A percentile compares a stretch with the other conserved stretches of the same genome.
Evolutionary conservation across 2,113 vertebrate species (phyloP).

Genomic region (Glaucomys volans): DNA sequence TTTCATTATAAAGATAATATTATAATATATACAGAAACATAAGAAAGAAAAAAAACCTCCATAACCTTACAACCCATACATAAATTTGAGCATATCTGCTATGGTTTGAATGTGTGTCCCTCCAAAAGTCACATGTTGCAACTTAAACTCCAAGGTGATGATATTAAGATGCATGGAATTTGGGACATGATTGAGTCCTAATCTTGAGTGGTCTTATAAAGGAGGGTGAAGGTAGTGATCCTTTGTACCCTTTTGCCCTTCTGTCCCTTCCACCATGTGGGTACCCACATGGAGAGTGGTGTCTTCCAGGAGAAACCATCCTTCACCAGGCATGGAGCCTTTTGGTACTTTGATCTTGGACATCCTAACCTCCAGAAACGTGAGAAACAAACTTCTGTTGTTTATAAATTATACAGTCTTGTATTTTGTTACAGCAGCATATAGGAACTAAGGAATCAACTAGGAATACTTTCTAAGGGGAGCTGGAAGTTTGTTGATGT

Average conservation of each 20-base stretch:
- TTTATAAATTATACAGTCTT: background rate
- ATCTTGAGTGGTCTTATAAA: background rate
- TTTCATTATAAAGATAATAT: constrained; percentile 18
- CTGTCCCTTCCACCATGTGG: background rate
- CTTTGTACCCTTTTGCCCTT: background rate
- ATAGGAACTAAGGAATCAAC: background rate
- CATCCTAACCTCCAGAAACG: background rate
- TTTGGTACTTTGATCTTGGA: background rate
- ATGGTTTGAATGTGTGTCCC: background rate
- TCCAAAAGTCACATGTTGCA: background rate
- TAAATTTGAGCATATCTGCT: background rate
- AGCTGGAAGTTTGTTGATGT: background rate
- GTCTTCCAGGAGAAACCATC: background rate
- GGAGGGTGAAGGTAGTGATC: background rate
- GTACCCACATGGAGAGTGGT: background rate
- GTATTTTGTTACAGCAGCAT: background rate
- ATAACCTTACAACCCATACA: background rate
- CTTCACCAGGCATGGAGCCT: background rate
- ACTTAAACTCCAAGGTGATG: background rate
- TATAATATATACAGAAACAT: background rate
- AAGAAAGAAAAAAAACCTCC: background rate
- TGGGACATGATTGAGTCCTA: background rate
- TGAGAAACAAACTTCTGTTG: background rate
- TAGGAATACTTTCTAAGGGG: background rate
- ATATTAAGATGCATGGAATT: background rate